Evolutionary conservation across 2,113 vertebrate genomes (phyloP).

Genomic region (Shinisaurus crocodilurus): DNA sequence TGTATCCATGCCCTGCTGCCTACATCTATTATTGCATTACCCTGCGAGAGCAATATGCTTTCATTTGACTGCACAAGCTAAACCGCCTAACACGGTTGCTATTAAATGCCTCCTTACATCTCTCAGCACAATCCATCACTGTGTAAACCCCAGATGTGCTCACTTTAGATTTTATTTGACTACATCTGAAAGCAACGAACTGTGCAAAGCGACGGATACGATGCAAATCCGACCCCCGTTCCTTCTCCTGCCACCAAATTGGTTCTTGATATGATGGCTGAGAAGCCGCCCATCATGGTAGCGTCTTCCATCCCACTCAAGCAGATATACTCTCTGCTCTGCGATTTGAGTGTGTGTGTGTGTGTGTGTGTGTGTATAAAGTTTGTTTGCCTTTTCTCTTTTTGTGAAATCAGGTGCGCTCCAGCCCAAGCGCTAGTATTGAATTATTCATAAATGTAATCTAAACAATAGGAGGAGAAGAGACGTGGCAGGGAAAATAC

Average conservation of each 20-base stretch:
- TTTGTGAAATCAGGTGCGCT: conserved; percentile 32
- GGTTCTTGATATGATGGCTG: neutral
- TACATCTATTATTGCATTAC: conserved; percentile 14
- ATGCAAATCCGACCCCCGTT: fast-evolving
- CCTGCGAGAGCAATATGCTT: conserved; percentile 1
- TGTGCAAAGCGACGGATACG: neutral
- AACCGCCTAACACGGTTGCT: conserved; percentile 6
- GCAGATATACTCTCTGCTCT: neutral
- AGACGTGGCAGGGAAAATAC: fast-evolving
- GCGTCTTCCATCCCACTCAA: fast-evolving
- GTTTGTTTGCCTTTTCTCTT: neutral
- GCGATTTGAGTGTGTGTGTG: fast-evolving
- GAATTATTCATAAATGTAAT: conserved; percentile 41
- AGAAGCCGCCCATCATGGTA: fast-evolving
- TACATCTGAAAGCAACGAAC: neutral
- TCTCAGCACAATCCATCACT: conserved; percentile 22
- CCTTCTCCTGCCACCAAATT: neutral
- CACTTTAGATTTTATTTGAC: conserved; percentile 14
- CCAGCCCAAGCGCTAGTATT: conserved; percentile 38
- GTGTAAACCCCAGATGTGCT: conserved; percentile 10
- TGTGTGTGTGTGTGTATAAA: fast-evolving
- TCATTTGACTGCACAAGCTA: conserved; percentile 33
- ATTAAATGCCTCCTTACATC: conserved; percentile 45
- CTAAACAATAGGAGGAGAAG: conserved; percentile 49
- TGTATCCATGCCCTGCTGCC: conserved; percentile 1